Percentiles rank a stretch among this genome's conserved stretches.
These are phyloP conservation scores for Drosophila hamatofila DNA, from an alignment of 2,888 invertebrate species.

Conservation along the genomic window DNA sequence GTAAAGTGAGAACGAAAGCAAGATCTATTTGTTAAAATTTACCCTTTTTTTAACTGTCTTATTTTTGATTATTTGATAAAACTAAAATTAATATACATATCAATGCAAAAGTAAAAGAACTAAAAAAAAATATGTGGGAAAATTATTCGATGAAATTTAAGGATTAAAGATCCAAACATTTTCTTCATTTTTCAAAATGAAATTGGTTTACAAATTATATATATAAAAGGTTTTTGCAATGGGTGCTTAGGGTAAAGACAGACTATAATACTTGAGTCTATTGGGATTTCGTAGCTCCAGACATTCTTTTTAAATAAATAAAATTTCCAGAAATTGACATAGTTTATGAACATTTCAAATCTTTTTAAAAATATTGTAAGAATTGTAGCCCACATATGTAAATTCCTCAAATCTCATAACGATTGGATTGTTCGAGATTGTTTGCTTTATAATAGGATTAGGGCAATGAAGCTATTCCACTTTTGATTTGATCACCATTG, in stretches of 20 bases:
- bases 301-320: not conserved
- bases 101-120: constrained; percentile 33
- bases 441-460: constrained; percentile 9
- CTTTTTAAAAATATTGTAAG: not conserved
- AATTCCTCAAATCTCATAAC: not conserved
- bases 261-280: not conserved
- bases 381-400: not conserved
- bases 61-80: constrained; percentile 9
- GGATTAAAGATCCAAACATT: not conserved
- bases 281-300: not conserved
- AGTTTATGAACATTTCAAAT: not conserved
- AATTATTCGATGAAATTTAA: constrained; percentile 2
- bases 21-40: constrained; percentile 17
- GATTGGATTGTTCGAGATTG: constrained; percentile 8
- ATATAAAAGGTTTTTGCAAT: not conserved
- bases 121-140: constrained; percentile 12
- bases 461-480: constrained; percentile 4
- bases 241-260: no score
- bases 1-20: constrained; percentile 1
- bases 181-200: not conserved
- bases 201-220: not conserved
- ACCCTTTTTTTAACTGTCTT: not conserved
- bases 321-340: not conserved
- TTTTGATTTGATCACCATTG: constrained; percentile 14
- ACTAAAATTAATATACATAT: constrained; percentile 38